These are phyloP conservation scores for Coracias cyanogaster DNA, from an alignment of 2,797 vertebrate genomes.

Conservation along the genomic window DNA sequence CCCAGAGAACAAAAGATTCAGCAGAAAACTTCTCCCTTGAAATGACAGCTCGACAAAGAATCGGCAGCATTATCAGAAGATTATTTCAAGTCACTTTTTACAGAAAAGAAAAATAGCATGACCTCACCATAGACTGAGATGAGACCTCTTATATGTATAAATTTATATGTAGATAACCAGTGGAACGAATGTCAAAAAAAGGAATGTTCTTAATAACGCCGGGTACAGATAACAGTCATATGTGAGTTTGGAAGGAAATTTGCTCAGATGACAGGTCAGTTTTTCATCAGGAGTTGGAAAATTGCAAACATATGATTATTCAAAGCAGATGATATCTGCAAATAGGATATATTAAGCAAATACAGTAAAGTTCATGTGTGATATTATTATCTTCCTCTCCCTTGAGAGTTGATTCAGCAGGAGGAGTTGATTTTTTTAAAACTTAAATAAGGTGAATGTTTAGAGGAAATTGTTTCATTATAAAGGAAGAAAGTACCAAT, in stretches of 20 bases:
- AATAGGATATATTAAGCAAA: conserved; percentile 43
- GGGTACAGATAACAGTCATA: background rate
- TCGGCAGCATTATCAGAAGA: background rate
- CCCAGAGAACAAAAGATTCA: conserved; percentile 28
- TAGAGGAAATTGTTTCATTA: conserved; percentile 5
- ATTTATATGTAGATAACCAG: background rate
- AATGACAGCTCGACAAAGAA: conserved; percentile 25
- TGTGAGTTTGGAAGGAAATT: conserved; percentile 23
- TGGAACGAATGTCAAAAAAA: background rate
- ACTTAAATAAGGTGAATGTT: conserved; percentile 7
- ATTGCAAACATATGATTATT: conserved; percentile 52
- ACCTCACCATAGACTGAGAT: background rate
- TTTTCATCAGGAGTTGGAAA: conserved; percentile 49
- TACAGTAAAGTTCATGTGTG: background rate
- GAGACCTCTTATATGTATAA: background rate
- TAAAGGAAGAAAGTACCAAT: background rate
- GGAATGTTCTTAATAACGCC: background rate
- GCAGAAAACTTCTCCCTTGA: background rate
- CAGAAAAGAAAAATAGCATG: background rate
- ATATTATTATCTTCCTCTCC: conserved; percentile 1
- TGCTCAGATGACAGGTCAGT: conserved; percentile 39
- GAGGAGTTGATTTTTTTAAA: background rate
- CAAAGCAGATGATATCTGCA: conserved; percentile 43
- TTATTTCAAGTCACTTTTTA: conserved; percentile 10
- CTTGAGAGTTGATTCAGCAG: conserved; percentile 12